These are phyloP conservation scores for Hyalella azteca DNA, from an alignment of 2,888 invertebrate species.

Conservation along the genomic window DNA sequence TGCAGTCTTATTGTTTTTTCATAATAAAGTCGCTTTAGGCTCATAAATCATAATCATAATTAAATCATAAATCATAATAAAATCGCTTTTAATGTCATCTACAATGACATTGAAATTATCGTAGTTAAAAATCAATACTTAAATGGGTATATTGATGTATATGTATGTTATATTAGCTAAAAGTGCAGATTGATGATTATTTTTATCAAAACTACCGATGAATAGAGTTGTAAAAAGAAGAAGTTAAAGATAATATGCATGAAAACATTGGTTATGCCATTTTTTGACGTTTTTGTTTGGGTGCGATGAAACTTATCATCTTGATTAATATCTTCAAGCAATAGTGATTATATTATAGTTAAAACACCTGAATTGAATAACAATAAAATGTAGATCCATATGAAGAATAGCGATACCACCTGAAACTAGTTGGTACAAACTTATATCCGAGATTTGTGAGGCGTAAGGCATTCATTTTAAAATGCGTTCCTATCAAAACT, in stretches of 20 bases:
- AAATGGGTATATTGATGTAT: too few relatives aligned
- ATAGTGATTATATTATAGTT: too few relatives aligned
- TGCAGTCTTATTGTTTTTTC: not conserved
- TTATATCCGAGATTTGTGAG: not conserved
- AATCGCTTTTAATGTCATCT: not conserved
- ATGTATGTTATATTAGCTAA: too few relatives aligned
- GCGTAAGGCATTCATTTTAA: not conserved
- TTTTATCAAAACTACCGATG: too few relatives aligned
- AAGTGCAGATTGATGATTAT: too few relatives aligned
- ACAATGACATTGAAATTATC: not conserved
- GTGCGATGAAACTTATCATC: too few relatives aligned
- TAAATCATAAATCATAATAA: not conserved
- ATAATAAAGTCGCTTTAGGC: not conserved
- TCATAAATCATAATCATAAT: not conserved
- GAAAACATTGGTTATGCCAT: not conserved
- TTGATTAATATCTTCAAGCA: too few relatives aligned
- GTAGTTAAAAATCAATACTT: too few relatives aligned
- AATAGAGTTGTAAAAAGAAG: too few relatives aligned
- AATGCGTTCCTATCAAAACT: constrained; percentile 17
- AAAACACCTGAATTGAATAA: not conserved
- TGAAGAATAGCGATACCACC: not conserved
- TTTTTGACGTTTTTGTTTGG: not conserved
- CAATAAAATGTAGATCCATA: not conserved
- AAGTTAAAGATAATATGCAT: not conserved
- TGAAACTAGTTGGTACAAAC: not conserved